A percentile compares a stretch with the other conserved stretches of the same genome.
phyloP scores from a whole-genome alignment of 2,113 vertebrate genomes.

The Butorides virescens region DNA sequence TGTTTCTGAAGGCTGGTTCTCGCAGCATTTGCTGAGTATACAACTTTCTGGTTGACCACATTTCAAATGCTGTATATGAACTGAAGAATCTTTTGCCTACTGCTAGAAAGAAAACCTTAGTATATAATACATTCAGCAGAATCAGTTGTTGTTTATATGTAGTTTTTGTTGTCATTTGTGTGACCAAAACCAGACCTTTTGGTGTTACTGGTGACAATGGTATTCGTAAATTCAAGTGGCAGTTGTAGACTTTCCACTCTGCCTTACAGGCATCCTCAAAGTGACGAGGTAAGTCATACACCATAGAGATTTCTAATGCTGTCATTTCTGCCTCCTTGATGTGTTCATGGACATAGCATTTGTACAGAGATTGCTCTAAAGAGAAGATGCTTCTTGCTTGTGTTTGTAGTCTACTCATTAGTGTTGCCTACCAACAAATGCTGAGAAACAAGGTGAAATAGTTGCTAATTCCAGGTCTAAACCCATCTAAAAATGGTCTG shows the following conservation, averaged over 20 bases:
- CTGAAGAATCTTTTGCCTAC: not conserved
- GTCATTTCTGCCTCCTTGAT: not conserved
- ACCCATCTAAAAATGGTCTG: not conserved
- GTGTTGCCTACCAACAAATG: not conserved
- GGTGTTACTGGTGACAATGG: not conserved
- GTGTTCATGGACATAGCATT: not conserved
- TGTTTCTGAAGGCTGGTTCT: not conserved
- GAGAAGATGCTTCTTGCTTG: not conserved
- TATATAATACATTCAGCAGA: not conserved
- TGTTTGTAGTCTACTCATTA: not conserved
- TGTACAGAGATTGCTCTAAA: not conserved
- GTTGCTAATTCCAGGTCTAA: not conserved
- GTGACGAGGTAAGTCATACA: rapidly evolving
- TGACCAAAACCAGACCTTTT: not conserved
- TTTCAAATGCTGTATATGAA: not conserved
- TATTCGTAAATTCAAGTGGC: not conserved
- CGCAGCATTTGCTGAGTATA: not conserved
- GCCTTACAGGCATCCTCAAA: not conserved
- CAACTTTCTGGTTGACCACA: not conserved
- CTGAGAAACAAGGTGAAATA: not conserved
- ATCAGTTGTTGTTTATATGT: not conserved
- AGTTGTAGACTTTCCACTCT: not conserved
- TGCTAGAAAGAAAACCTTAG: not conserved
- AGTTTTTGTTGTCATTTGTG: not conserved
- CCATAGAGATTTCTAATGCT: not conserved